phyloP scores from a whole-genome alignment of 2,888 invertebrate species.

The Acanthosepion pharaonis region DNA sequence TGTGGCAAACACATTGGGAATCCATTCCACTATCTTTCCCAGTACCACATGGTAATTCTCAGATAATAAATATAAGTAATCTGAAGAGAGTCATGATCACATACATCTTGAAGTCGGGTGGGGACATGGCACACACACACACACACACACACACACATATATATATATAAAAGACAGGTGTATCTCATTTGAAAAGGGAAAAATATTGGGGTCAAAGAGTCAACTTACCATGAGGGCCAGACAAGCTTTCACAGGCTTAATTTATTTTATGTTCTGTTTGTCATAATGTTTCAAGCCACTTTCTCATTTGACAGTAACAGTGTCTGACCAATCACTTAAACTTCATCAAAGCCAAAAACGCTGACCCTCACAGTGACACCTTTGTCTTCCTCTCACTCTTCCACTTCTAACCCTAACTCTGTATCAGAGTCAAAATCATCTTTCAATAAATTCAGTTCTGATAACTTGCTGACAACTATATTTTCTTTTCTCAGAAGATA shows the following conservation, averaged over 20 bases:
- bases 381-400: background rate
- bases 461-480: background rate
- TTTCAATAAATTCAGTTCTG: background rate
- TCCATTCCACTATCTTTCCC: too few relatives aligned
- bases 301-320: background rate
- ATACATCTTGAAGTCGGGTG: too few relatives aligned
- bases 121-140: background rate
- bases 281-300: background rate
- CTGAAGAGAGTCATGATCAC: too few relatives aligned
- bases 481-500: too few relatives aligned
- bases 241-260: background rate
- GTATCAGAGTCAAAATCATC: background rate
- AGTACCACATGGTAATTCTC: too few relatives aligned
- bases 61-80: too few relatives aligned
- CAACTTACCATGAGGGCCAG: background rate
- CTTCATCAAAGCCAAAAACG: background rate
- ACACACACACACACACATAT: background rate
- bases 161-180: background rate
- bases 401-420: background rate
- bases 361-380: background rate
- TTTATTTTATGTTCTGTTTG: background rate
- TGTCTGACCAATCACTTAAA: background rate
- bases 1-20: too few relatives aligned
- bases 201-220: background rate
- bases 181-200: background rate